Percentiles rank a stretch among this genome's conserved stretches.
phyloP scores from a whole-genome alignment of 1,140 invertebrate genomes.

The Steinernema khuongi region DNA sequence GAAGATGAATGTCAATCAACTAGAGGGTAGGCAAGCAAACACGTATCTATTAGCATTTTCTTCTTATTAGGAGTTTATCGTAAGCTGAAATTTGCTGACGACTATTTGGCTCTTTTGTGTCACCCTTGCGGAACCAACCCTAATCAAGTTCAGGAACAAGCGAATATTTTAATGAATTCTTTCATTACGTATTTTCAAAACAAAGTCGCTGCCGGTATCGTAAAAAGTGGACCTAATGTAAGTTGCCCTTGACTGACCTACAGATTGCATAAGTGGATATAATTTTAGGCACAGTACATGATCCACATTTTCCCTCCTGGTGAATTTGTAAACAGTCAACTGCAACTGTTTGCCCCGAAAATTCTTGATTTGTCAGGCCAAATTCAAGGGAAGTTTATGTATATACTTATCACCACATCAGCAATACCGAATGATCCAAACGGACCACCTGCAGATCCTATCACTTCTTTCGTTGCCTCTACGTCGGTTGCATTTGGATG shows the following conservation, averaged over 20 bases:
- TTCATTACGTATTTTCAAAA: not conserved
- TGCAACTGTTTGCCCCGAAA: not conserved
- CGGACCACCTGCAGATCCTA: not conserved
- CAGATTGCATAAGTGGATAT: no score
- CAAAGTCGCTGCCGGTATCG: not conserved
- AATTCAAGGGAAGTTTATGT: not conserved
- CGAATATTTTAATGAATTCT: not conserved
- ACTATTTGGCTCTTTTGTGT: not conserved
- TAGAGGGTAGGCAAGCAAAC: not conserved
- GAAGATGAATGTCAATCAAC: not conserved
- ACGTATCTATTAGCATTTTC: not conserved
- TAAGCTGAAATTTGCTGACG: not conserved
- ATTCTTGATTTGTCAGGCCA: not conserved
- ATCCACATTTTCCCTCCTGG: not conserved
- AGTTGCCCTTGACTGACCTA: not conserved
- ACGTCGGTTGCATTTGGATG: no score
- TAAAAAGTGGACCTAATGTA: not conserved
- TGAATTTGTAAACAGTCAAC: not conserved
- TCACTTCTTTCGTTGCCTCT: no score
- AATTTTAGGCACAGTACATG: not conserved
- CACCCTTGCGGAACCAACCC: not conserved
- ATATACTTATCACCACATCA: not conserved
- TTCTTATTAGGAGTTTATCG: not conserved
- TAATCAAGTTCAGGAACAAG: not conserved
- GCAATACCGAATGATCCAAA: not conserved